phyloP scores from a whole-genome alignment of 2,888 invertebrate species.

The Lithophane socia region DNA sequence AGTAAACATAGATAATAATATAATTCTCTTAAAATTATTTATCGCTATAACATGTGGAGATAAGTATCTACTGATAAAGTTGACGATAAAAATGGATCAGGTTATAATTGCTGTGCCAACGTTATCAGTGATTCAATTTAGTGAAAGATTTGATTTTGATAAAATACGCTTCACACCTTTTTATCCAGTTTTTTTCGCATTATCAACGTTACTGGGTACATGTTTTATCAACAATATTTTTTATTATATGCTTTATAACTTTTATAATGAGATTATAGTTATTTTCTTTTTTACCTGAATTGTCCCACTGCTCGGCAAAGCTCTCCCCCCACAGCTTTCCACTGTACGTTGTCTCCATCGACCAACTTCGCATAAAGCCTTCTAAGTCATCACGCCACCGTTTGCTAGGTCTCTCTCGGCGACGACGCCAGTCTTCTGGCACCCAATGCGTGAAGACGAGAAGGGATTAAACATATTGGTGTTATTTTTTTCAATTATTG shows the following conservation, averaged over 20 bases:
- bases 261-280: neutral
- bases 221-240: neutral
- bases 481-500: neutral
- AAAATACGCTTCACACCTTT: slow-evolving; percentile 6
- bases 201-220: neutral
- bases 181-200: slow-evolving; percentile 12
- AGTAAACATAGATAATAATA: slow-evolving; percentile 53
- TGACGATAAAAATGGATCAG: slow-evolving; percentile 13
- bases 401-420: neutral
- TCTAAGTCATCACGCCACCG: neutral
- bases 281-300: neutral
- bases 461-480: neutral
- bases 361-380: neutral
- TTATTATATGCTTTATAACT: neutral
- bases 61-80: slow-evolving; percentile 36
- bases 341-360: neutral
- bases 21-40: slow-evolving; percentile 45
- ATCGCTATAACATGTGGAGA: slow-evolving; percentile 38
- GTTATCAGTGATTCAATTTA: slow-evolving; percentile 35
- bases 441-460: neutral
- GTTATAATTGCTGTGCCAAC: slow-evolving; percentile 12
- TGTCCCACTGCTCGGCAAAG: neutral
- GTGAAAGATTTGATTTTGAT: slow-evolving; percentile 43
- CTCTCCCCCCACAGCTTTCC: neutral
- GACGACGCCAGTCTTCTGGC: neutral